Base-by-base conservation (phyloP, 2,888 invertebrate genomes). In the Vannuccia rotundouncinata region DNA sequence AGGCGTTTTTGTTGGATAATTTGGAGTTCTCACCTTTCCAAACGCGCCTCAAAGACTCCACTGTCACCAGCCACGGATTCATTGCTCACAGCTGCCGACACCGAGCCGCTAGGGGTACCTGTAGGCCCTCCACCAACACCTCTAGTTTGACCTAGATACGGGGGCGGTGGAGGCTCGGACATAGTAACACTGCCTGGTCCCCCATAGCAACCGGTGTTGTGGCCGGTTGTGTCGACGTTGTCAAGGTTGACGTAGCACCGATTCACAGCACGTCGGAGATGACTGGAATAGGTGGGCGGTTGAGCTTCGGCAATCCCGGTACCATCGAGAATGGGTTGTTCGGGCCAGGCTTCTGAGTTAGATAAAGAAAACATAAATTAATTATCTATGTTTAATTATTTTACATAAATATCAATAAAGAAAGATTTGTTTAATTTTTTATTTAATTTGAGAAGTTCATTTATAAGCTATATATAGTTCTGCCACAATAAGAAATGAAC, bases 71-170 rank as follows among this genome's bases (percentile, higher is more conserved):
- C 95, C 81, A 97, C 95, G 74, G 95, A 95, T 87, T 97, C 97
- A 87, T 96, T 95, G 87, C 95, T 95, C 25, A 95, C 95, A 45
- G 96, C 95, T 59, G 96, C 95, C 27, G 95, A 95, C 74, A 96
- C 95, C 45, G 94, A 94, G 29, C 79, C 79, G 29, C 79, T 31
- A 27, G 13, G 22, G 45, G 17, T 45, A 17, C 5, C 17, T 5
- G 5, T 45, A 5, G 10, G 10, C 45, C 17, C 45, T 17, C 17
- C 45, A 17, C 45, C 45, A 45, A 45, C 45, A 5, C 5, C 10
- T 2, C 22, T 22, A 2, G 2, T 2, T 22, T 5, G 66, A 2
- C 22, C 22, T 2, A 27, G 2, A 17, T 2, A 17, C 10, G 66
- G 22, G 2, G 22, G 22, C 5, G 17, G 2, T 17, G 66, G 66